phyloP scores from a whole-genome alignment of 1,140 invertebrate species.

The Drosophila suzukii region DNA sequence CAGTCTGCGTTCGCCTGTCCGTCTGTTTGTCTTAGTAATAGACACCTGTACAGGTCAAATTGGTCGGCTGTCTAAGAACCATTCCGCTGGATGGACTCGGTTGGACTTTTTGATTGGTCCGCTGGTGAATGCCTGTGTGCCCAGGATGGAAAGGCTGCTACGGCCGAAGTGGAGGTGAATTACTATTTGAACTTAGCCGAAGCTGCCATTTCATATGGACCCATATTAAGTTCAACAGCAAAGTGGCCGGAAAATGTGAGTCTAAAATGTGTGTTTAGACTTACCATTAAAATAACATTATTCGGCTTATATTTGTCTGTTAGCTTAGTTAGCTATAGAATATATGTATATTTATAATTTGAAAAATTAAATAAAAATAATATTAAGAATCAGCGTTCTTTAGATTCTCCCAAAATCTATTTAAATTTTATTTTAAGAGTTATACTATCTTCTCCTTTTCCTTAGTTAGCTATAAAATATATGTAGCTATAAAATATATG shows the following conservation, averaged over 20 bases:
- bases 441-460: no score
- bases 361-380: not conserved
- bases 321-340: not conserved
- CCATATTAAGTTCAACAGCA: conserved; percentile 18
- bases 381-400: no score
- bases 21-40: conserved; percentile 76
- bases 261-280: conserved; percentile 8
- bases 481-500: not conserved
- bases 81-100: conserved; percentile 35
- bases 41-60: conserved; percentile 72
- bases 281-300: not conserved
- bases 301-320: not conserved
- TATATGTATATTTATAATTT: not conserved
- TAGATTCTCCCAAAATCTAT: no score
- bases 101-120: conserved; percentile 48
- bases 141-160: conserved; percentile 33
- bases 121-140: conserved; percentile 31
- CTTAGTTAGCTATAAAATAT: not conserved
- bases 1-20: conserved; percentile 32
- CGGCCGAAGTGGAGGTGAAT: conserved; percentile 14
- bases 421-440: no score
- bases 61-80: conserved; percentile 48
- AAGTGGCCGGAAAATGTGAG: conserved; percentile 4
- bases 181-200: conserved; percentile 42
- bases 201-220: conserved; percentile 10